Percentiles rank a stretch among this genome's conserved stretches.
These are phyloP conservation scores for Deroplatys truncata DNA, from an alignment of 2,888 invertebrate genomes.

Conservation along the genomic window DNA sequence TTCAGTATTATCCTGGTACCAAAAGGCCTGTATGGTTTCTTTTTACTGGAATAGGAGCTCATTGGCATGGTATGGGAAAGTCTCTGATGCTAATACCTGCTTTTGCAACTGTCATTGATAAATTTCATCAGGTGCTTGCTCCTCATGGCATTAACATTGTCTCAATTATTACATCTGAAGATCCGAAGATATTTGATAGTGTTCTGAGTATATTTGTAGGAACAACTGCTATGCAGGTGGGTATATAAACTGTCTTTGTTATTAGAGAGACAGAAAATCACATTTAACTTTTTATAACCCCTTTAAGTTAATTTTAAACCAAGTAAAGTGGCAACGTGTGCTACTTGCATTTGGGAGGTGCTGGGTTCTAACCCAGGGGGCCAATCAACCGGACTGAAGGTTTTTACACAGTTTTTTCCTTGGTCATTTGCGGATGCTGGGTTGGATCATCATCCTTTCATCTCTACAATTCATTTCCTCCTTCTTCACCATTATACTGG, in stretches of 20 bases:
- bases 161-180: slow-evolving; percentile 56
- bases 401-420: too few relatives aligned
- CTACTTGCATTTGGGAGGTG: too few relatives aligned
- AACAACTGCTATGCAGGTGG: slow-evolving; percentile 63
- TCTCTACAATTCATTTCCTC: too few relatives aligned
- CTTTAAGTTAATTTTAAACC: too few relatives aligned
- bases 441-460: too few relatives aligned
- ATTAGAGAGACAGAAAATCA: neutral
- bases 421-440: too few relatives aligned
- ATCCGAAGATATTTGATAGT: slow-evolving; percentile 60
- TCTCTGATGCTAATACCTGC: slow-evolving; percentile 68
- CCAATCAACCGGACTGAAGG: too few relatives aligned
- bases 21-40: slow-evolving; percentile 79
- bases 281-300: too few relatives aligned
- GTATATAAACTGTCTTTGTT: slow-evolving; percentile 38
- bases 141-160: slow-evolving; percentile 62
- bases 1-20: slow-evolving; percentile 57
- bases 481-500: too few relatives aligned
- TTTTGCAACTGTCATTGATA: slow-evolving; percentile 67
- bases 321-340: too few relatives aligned
- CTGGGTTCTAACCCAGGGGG: too few relatives aligned
- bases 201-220: slow-evolving; percentile 69
- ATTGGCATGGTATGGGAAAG: slow-evolving; percentile 81
- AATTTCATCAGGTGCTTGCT: slow-evolving; percentile 58
- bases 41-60: slow-evolving; percentile 88